Evolutionary conservation across 2,113 vertebrate species (phyloP), one percentile per base, ranked within the genome.

Genomic region (Tychaedon coryphoeus): DNA sequence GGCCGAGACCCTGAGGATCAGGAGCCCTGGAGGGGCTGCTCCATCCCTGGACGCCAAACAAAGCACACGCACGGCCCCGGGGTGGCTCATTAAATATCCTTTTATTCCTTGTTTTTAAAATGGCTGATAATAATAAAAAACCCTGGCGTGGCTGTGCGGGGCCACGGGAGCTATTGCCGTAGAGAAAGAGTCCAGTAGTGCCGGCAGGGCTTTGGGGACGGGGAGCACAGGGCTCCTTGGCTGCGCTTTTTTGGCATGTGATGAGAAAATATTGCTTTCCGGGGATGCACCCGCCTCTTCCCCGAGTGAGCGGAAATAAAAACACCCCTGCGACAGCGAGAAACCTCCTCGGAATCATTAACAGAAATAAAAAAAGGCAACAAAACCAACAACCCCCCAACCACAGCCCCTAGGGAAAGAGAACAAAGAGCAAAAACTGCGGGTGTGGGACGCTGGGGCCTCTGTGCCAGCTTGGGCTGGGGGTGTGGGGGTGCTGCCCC

Each of bases 241-340:
- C 96, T 90, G 95, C 36, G 2, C 23, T 56, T 28, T 95, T 97
- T 98, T 98, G 97, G 98, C 97, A 98, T 97, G 89, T 97, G 97
- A 91, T 95, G 96, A 98, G 98, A 97, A 98, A 98, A 98, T 98
- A 98, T 98, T 98, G 97, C 97, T 98, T 95, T 97, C 80, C 7
- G 38, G 96, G 97, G 96, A 80, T 18, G 58, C 8, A 89, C 97
- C 91, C 94, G 82, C 95, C 91, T 95, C 81, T 95, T 72, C 93
- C 97, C 95, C 67, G 7, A 77, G 91, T 48, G 67, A 90, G 71
- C 18, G 4, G 85, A 96, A 97, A 90, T 85, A 86, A 92, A 93
- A 48, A 73, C 50, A 65, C 36, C 40, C 15, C 11, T 9, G 3
- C 36, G 57, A 93, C 69, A 70, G 83, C 5, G 1, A 81, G 72